Evolutionary conservation across 2,888 invertebrate genomes (phyloP), one percentile per base, ranked within the genome.

Genomic region (Helicoverpa assulta): DNA sequence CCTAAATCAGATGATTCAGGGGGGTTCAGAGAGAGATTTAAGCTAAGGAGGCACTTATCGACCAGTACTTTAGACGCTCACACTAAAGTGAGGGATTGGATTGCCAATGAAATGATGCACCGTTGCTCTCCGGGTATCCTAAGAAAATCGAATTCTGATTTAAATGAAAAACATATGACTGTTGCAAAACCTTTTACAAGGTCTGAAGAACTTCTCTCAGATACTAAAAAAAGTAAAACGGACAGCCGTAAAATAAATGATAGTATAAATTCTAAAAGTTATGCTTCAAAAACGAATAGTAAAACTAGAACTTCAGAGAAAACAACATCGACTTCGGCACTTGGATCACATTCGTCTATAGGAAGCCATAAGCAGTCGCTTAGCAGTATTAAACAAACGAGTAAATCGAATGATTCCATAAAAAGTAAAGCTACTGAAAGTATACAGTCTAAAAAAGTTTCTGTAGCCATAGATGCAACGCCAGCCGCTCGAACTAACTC

Each of bases 21-120:
- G 14, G 96, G 96, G 54, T 96, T 96, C 81, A 95, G 96, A 52
- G 94, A 96, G 83, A 91, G 96, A 68, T 97, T 97, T 84, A 97
- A 97, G 88, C 91, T 98, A 37, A 96, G 97, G 21, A 92, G 98
- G 26, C 97, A 98, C 90, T 96, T 97, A 86, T 98, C 98, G 7
- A 97, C 96, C 6, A 98, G 98, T 75, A 98, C 98, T 0, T 97
- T 98, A 77, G 98, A 98, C 89, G 98, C 98, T 0, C 97, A 98
- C 87, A 97, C 98, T 16, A 98, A 98, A 96, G 98, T 98, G 0
- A 96, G 97, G 75, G 98, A 98, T 83, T 98, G 98, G 98, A 98
- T 98, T 82, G 97, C 97, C 0, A 97, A 97, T 78, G 98, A 98
- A 90, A 97, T 98, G 47, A 97, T 97, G 85, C 97, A 97, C 81